phyloP scores from a whole-genome alignment of 2,113 vertebrate species.

The Orthonyx spaldingii region DNA sequence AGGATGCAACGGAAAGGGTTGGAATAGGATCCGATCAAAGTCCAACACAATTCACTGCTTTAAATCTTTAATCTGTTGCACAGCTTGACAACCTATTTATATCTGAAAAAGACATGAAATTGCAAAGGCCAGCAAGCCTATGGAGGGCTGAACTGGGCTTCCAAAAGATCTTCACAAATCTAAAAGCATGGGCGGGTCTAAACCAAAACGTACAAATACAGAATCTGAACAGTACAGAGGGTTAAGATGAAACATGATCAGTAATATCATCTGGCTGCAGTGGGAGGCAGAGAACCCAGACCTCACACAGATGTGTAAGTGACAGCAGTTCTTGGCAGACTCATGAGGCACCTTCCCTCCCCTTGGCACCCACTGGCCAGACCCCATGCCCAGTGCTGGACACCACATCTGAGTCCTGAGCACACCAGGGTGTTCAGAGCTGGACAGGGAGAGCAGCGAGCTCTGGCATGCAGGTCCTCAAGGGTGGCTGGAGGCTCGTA shows the following conservation, averaged over 20 bases:
- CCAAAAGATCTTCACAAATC: neutral
- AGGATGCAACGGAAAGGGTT: fast-evolving
- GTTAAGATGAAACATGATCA: neutral
- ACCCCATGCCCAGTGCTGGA: fast-evolving
- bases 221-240: neutral
- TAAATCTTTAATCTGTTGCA: neutral
- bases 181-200: neutral
- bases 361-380: neutral
- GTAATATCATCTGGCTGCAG: neutral
- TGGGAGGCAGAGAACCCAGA: neutral
- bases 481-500: neutral
- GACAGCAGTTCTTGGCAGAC: neutral
- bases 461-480: neutral
- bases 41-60: neutral
- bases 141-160: neutral
- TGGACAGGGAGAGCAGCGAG: neutral
- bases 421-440: neutral
- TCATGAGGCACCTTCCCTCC: neutral
- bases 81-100: neutral
- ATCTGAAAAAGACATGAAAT: neutral
- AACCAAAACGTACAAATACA: neutral
- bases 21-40: neutral
- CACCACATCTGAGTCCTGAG: fast-evolving
- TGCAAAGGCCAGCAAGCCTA: neutral
- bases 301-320: neutral